These are phyloP conservation scores for Dromius quadrimaculatus DNA, from an alignment of 2,888 invertebrate species.

Conservation along the genomic window DNA sequence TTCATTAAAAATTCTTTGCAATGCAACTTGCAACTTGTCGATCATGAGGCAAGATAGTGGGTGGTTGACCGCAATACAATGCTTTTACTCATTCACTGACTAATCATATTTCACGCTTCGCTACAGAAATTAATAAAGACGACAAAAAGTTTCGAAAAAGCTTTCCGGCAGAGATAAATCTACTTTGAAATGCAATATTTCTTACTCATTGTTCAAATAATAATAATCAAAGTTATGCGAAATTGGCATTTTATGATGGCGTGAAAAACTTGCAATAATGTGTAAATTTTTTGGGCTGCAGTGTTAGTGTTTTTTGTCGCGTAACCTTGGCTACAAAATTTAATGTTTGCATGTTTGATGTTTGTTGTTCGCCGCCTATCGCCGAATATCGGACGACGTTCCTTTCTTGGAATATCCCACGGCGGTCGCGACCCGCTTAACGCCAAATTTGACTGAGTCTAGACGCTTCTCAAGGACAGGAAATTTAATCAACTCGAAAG, in stretches of 20 bases:
- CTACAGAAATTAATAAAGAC: slow-evolving; percentile 26
- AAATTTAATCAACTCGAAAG: slow-evolving; percentile 45
- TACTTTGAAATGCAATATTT: too few species aligned
- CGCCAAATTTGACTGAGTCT: slow-evolving; percentile 50
- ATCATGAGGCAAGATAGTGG: slow-evolving; percentile 26
- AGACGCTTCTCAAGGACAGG: slow-evolving; percentile 48
- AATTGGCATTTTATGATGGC: too few species aligned
- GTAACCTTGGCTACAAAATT: slow-evolving; percentile 13
- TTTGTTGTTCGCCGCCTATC: slow-evolving; percentile 25
- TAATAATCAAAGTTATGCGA: too few species aligned
- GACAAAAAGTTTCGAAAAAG: too few species aligned
- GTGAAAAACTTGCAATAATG: too few species aligned
- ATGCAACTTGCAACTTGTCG: slow-evolving; percentile 31
- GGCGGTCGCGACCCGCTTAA: slow-evolving; percentile 42
- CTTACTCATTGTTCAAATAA: too few species aligned
- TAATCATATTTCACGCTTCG: slow-evolving; percentile 31
- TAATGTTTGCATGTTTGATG: slow-evolving; percentile 13
- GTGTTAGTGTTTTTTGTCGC: slow-evolving; percentile 3
- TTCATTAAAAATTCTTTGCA: slow-evolving; percentile 36
- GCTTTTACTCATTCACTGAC: slow-evolving; percentile 9
- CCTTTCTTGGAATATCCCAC: slow-evolving; percentile 40
- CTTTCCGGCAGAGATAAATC: too few species aligned
- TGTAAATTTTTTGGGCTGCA: too few species aligned
- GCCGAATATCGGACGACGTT: slow-evolving; percentile 23
- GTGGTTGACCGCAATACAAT: slow-evolving; percentile 31